Conservation (phyloP, 2,113 vertebrate species). For the Mus musculus region GRCm39 chrX:156991501-156992000, state of each 20-base stretch:
- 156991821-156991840: conserved; percentile 64
- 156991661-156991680: conserved; percentile 49
- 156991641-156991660: neutral
- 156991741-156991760: neutral
- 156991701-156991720: conserved; percentile 36
- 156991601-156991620: conserved; percentile 50
- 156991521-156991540: conserved; percentile 13
- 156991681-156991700: conserved; percentile 54
- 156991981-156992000: conserved; percentile 46
- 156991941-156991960: conserved; percentile 47
- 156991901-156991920: conserved; percentile 49
- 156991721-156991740: conserved; percentile 36
- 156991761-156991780: conserved; percentile 54
- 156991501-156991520: conserved; percentile 48
- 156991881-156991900: conserved; percentile 54
- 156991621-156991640: neutral
- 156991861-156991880: conserved; percentile 53
- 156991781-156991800: conserved; percentile 26
- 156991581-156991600: conserved; percentile 47
- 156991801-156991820: conserved; percentile 50
- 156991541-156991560: conserved; percentile 28
- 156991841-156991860: conserved; percentile 67
- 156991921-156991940: conserved; percentile 49
- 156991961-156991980: conserved; percentile 50
- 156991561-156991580: conserved; percentile 43